A percentile compares a stretch with the other conserved stretches of the same genome.
Evolutionary conservation across 1,140 invertebrate species (phyloP).

Genomic region (Philaenus spumarius): DNA sequence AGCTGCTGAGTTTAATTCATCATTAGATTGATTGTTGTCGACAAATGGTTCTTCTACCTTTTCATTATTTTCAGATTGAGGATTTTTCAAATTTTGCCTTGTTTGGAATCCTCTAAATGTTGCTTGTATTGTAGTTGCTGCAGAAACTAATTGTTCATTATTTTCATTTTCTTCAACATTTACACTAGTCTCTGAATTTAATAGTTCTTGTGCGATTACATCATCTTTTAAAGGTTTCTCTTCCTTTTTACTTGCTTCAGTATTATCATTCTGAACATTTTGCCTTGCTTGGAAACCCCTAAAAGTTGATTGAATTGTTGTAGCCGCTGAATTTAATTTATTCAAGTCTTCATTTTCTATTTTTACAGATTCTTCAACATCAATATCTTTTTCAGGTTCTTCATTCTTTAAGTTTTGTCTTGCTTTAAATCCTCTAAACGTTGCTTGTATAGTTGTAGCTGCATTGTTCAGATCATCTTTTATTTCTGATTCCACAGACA

Average conservation of each 20-base stretch:
- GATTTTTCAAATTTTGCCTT: slow-evolving; percentile 23
- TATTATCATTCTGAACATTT: slow-evolving; percentile 40
- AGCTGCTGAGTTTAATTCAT: slow-evolving; percentile 38
- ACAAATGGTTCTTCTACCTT: background rate
- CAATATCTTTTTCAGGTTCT: background rate
- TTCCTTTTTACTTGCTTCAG: background rate
- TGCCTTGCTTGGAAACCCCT: slow-evolving; percentile 25
- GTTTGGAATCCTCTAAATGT: slow-evolving; percentile 24
- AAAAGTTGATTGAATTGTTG: slow-evolving; percentile 25
- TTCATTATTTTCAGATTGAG: background rate
- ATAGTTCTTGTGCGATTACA: slow-evolving; percentile 14
- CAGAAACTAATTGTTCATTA: slow-evolving; percentile 26
- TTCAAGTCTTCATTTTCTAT: background rate
- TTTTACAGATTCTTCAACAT: background rate
- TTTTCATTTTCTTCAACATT: background rate
- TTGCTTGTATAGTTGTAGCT: slow-evolving; percentile 57
- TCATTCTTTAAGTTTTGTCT: slow-evolving; percentile 33
- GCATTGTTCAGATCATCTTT: slow-evolving; percentile 26
- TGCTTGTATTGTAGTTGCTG: slow-evolving; percentile 29
- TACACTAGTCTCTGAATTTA: background rate
- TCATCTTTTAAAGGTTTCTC: background rate
- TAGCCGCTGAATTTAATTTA: slow-evolving; percentile 17
- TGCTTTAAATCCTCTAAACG: slow-evolving; percentile 61
- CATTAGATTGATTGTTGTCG: background rate
- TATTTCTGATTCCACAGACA: slow-evolving; percentile 15